A percentile compares a stretch with the other conserved stretches of the same genome.
Evolutionary conservation across 2,888 invertebrate species (phyloP).

Genomic region (Myathropa florea): DNA sequence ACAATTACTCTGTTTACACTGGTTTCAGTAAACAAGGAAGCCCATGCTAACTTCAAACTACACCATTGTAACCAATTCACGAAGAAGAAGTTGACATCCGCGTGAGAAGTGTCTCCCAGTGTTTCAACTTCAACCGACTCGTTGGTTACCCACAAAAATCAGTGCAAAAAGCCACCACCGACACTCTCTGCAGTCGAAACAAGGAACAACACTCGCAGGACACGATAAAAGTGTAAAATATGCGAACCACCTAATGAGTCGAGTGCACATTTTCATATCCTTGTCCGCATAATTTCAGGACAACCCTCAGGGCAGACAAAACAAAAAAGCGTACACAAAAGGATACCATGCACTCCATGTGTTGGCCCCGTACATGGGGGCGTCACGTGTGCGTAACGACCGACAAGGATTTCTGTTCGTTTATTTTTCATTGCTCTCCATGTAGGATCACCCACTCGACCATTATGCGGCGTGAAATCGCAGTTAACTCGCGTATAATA

Average conservation of each 20-base stretch:
- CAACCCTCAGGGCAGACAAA: background rate
- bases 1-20: too few relatives aligned
- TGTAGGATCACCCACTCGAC: conserved; percentile 3
- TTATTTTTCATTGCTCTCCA: conserved; percentile 1
- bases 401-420: conserved; percentile 24
- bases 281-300: conserved; percentile 42
- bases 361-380: conserved; percentile 42
- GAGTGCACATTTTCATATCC: conserved; percentile 43
- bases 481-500: conserved; percentile 25
- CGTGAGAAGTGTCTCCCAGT: too few relatives aligned
- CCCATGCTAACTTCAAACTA: too few relatives aligned
- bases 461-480: conserved; percentile 31
- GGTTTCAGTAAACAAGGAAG: too few relatives aligned
- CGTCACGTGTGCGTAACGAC: conserved; percentile 70
- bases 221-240: conserved; percentile 34
- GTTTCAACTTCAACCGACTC: too few relatives aligned
- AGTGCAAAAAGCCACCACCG: background rate
- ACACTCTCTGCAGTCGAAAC: background rate
- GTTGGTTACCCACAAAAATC: too few relatives aligned
- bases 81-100: too few relatives aligned
- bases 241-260: conserved; percentile 59
- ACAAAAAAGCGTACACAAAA: background rate
- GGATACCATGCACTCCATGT: conserved; percentile 19
- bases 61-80: too few relatives aligned
- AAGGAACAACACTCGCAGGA: background rate